A percentile compares a stretch with the other conserved stretches of the same genome.
Conservation (phyloP, 2,888 invertebrate genomes). For the Pseudoips prasinana region DNA sequence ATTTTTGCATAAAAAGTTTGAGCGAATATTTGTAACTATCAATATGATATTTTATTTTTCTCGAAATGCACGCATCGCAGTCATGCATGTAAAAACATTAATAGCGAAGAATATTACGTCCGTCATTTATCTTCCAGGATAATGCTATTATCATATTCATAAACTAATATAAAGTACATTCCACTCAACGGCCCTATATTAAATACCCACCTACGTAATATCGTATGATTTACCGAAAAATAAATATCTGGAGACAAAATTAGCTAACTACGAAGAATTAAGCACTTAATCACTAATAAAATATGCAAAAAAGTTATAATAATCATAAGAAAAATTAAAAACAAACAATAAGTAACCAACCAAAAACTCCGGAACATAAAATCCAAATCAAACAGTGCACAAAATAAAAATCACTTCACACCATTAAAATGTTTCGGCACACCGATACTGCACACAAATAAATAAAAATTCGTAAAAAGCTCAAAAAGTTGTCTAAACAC, state of each 20-base stretch:
- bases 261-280: slow-evolving; percentile 17
- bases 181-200: slow-evolving; percentile 13
- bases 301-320: slow-evolving; percentile 16
- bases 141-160: slow-evolving; percentile 24
- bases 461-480: slow-evolving; percentile 62
- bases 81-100: background rate
- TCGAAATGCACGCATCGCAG: too few relatives aligned
- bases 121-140: slow-evolving; percentile 16
- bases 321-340: slow-evolving; percentile 37
- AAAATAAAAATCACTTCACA: slow-evolving; percentile 77
- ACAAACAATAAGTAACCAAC: slow-evolving; percentile 69
- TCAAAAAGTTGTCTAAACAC: slow-evolving; percentile 65
- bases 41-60: too few relatives aligned
- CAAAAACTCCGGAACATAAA: slow-evolving; percentile 77
- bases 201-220: slow-evolving; percentile 18
- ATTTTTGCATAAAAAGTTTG: too few relatives aligned
- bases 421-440: slow-evolving; percentile 65
- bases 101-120: slow-evolving; percentile 7
- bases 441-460: slow-evolving; percentile 63
- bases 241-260: too few relatives aligned
- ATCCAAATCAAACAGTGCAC: slow-evolving; percentile 78
- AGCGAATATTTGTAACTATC: too few relatives aligned
- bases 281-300: slow-evolving; percentile 25
- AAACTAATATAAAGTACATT: slow-evolving; percentile 21
- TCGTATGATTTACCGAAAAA: too few relatives aligned